A percentile compares a stretch with the other conserved stretches of the same genome.
Conservation (phyloP, 2,888 invertebrate genomes). For the Nudaria mundana region DNA sequence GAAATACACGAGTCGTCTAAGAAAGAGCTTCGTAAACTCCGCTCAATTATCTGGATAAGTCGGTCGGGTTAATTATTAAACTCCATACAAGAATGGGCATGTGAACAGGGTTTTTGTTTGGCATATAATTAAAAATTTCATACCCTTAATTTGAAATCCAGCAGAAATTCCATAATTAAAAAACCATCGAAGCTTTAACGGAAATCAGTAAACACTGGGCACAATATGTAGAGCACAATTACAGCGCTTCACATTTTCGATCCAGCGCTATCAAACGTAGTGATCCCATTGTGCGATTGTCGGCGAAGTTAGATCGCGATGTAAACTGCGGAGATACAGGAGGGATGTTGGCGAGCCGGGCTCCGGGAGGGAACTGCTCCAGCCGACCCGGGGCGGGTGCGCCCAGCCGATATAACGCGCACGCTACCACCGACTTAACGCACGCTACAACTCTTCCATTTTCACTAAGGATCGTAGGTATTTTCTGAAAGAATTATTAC, state of each 20-base stretch:
- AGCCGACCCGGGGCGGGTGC: constrained; percentile 35
- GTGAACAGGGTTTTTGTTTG: too few species aligned
- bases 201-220: constrained; percentile 14
- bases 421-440: constrained; percentile 31
- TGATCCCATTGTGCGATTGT: constrained; percentile 51
- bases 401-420: constrained; percentile 30
- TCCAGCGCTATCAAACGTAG: constrained; percentile 41
- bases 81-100: too few species aligned
- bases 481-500: too few species aligned
- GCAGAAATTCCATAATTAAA: constrained; percentile 22
- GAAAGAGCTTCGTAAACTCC: too few species aligned
- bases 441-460: constrained; percentile 32
- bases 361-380: constrained; percentile 53
- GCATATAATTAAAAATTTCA: constrained; percentile 2
- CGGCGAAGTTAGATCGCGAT: constrained; percentile 42
- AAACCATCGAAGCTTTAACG: constrained; percentile 10
- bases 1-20: too few species aligned
- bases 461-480: constrained; percentile 45
- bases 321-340: constrained; percentile 12
- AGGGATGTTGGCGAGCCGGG: constrained; percentile 30
- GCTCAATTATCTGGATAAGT: too few species aligned
- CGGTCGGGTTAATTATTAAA: too few species aligned
- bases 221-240: constrained; percentile 22
- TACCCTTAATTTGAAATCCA: constrained; percentile 23
- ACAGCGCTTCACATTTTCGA: constrained; percentile 54